Evolutionary conservation across 2,113 vertebrate species (phyloP).

Genomic region (Theristicus caerulescens): DNA sequence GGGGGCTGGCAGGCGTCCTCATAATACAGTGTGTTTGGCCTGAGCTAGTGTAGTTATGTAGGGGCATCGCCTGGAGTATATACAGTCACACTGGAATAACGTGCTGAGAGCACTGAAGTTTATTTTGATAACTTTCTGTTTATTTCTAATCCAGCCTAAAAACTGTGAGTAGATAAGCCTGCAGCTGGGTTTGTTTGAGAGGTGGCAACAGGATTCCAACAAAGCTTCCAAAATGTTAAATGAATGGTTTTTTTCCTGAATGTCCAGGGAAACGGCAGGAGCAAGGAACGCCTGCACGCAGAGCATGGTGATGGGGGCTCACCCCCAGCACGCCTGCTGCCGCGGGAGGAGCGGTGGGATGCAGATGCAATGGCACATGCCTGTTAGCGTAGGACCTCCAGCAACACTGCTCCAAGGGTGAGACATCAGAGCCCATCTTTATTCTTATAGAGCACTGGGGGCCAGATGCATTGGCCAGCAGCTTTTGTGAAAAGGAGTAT

Average conservation of each 20-base stretch:
- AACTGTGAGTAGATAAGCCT: background rate
- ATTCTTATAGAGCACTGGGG: background rate
- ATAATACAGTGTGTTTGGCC: background rate
- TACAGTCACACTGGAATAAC: background rate
- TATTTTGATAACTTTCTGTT: background rate
- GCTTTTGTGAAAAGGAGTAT: background rate
- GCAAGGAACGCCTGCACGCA: background rate
- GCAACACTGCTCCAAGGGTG: background rate
- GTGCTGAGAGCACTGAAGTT: background rate
- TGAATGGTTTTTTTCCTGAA: background rate
- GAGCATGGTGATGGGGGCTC: background rate
- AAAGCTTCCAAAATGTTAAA: background rate
- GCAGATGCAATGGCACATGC: fast-evolving
- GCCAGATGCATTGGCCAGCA: background rate
- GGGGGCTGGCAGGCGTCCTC: background rate
- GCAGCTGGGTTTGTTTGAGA: background rate
- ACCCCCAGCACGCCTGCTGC: background rate
- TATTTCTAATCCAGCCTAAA: background rate
- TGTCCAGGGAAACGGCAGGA: background rate
- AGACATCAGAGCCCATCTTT: background rate
- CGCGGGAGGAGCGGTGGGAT: background rate
- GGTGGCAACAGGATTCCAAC: background rate
- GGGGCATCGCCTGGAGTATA: background rate
- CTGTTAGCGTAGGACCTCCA: background rate
- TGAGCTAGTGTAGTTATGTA: background rate